A percentile compares a stretch with the other conserved stretches of the same genome.
Evolutionary conservation across 2,888 invertebrate genomes (phyloP).

Genomic region (Rugalucina vietnamica): DNA sequence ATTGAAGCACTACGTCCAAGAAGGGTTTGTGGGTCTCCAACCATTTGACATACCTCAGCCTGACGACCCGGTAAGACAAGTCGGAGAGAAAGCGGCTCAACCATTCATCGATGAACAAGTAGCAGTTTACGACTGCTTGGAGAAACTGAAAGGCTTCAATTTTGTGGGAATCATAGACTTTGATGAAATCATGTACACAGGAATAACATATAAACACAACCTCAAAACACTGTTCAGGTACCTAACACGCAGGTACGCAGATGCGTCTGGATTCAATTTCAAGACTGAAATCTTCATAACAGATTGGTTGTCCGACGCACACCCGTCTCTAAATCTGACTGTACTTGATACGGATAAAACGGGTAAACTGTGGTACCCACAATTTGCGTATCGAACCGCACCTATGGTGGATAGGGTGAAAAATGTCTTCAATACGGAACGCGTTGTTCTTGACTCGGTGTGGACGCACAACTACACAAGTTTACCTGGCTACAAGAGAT

Average conservation of each 20-base stretch:
- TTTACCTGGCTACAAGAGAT: constrained; percentile 10
- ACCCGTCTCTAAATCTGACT: no score
- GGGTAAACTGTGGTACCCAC: neutral
- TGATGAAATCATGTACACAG: constrained; percentile 32
- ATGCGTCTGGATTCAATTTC: constrained; percentile 42
- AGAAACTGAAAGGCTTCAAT: constrained; percentile 30
- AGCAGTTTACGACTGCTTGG: constrained; percentile 35
- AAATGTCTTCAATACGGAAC: constrained; percentile 6
- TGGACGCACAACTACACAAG: constrained; percentile 24
- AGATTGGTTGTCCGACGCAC: neutral
- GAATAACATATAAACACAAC: constrained; percentile 29
- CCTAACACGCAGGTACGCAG: neutral
- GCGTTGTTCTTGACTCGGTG: constrained; percentile 1
- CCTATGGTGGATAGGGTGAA: constrained; percentile 24
- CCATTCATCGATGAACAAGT: constrained; percentile 48
- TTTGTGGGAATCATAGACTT: constrained; percentile 36
- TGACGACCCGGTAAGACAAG: constrained; percentile 8
- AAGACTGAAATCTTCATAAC: constrained; percentile 20
- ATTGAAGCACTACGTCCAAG: constrained; percentile 4
- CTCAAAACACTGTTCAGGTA: constrained; percentile 20
- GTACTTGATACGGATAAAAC: neutral
- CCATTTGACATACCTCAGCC: constrained; percentile 41
- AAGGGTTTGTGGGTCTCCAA: constrained; percentile 34
- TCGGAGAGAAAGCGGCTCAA: constrained; percentile 44
- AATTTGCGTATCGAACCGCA: neutral